Conservation (phyloP, 2,888 invertebrate genomes). For the Archaeoteleia sp. region DNA sequence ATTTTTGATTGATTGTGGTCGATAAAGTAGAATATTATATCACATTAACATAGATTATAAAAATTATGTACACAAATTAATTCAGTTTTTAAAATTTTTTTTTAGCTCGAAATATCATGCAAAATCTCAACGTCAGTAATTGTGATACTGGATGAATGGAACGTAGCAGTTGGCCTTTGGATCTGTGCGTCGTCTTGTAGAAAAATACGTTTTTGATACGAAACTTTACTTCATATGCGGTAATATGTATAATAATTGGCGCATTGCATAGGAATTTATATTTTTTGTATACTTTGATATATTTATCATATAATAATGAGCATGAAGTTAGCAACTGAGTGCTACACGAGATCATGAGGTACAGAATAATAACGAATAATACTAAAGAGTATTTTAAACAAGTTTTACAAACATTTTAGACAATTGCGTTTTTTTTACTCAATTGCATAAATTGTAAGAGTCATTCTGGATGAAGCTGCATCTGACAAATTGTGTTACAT, state of each 20-base stretch:
- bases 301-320: conserved; percentile 21
- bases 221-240: conserved; percentile 33
- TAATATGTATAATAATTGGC: conserved; percentile 4
- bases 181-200: conserved; percentile 3
- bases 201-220: conserved; percentile 18
- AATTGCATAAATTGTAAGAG: too few relatives aligned
- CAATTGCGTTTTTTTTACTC: too few relatives aligned
- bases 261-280: conserved; percentile 18
- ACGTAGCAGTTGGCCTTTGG: conserved; percentile 7
- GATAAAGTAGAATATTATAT: too few relatives aligned
- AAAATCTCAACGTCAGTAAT: conserved; percentile 87
- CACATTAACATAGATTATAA: not conserved
- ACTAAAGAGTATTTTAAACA: conserved; percentile 45
- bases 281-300: conserved; percentile 38
- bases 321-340: conserved; percentile 29
- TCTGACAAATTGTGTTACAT: too few relatives aligned
- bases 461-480: too few relatives aligned
- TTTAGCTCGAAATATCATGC: conserved; percentile 87
- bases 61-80: too few relatives aligned
- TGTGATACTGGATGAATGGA: conserved; percentile 78
- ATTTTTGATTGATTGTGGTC: too few relatives aligned
- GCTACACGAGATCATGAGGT: conserved; percentile 45
- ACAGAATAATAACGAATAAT: conserved; percentile 40
- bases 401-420: too few relatives aligned
- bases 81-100: conserved; percentile 61